Evolutionary conservation across 2,113 vertebrate species (phyloP), one percentile per base, ranked within the genome.

Genomic region (Stigmatopora argus): DNA sequence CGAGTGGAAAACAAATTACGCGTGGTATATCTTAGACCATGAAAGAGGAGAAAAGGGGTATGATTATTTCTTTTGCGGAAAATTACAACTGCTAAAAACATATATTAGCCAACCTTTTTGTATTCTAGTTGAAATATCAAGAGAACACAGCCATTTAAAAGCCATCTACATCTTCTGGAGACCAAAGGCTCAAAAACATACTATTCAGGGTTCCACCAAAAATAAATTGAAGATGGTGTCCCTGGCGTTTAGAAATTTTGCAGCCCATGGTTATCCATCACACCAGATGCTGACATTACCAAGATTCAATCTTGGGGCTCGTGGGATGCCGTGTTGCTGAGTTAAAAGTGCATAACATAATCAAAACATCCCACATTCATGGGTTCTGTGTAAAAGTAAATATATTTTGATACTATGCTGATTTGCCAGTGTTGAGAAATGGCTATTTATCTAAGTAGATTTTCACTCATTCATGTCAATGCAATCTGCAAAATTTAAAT

Each of bases 1-100:
- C 64, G 72, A 77, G 80, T 82, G 83, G 84, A 86, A 86, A 87
- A 86, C 80, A 74, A 78, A 85, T 87, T 83, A 83, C 69, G 73
- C 59, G 26, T 65, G 64, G 68, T 60, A 73, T 35, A 67, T 76
- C 53, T 56, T 65, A 64, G 76, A 71, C 72, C 66, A 31, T 81
- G 79, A 82, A 83, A 78, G 65, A 70, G 26, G 53, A 67, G 78
- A 66, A 23, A 3, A 72, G 46, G 56, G 69, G 68, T 70, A 73
- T 71, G 71, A 81, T 82, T 79, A 81, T 80, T 77, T 71, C 73
- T 69, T 64, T 63, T 59, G 66, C 65, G 70, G 74, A 77, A 75
- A 66, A 67, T 59, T 70, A 80, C 71, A 73, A 73, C 56, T 74
- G 31, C 48, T 15, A 31, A 68, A 80, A 23, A 10, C 35, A 69